A percentile compares a stretch with the other conserved stretches of the same genome.
These are phyloP conservation scores for Microcebus ravelobensis DNA, from an alignment of 2,113 vertebrate genomes.

Conservation along the genomic window DNA sequence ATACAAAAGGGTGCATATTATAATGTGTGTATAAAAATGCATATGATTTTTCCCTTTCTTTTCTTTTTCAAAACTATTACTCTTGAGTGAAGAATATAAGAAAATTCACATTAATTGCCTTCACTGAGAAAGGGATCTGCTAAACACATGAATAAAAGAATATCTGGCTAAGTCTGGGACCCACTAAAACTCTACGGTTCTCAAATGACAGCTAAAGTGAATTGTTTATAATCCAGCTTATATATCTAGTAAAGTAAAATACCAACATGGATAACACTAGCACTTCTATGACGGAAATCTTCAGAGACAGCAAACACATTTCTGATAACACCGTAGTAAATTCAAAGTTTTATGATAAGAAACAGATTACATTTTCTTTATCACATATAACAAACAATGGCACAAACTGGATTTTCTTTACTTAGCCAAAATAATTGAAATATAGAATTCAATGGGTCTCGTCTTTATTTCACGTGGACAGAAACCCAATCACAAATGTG, in stretches of 20 bases:
- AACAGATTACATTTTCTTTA: slow-evolving; percentile 40
- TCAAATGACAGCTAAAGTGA: slow-evolving; percentile 46
- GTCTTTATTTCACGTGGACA: background rate
- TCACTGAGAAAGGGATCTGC: background rate
- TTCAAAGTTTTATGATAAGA: slow-evolving; percentile 18
- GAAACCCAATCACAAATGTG: background rate
- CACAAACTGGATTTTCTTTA: background rate
- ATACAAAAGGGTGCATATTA: background rate
- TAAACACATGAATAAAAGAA: slow-evolving; percentile 35
- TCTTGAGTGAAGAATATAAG: background rate
- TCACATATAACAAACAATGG: slow-evolving; percentile 32
- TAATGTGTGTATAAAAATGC: background rate
- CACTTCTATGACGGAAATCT: background rate
- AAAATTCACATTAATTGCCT: slow-evolving; percentile 21
- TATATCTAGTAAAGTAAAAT: slow-evolving; percentile 14
- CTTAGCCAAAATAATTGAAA: slow-evolving; percentile 16
- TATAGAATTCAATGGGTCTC: background rate
- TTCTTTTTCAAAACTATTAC: background rate
- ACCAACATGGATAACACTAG: background rate
- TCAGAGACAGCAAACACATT: background rate
- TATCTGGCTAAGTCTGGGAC: background rate
- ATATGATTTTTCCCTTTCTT: background rate
- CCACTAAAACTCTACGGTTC: slow-evolving; percentile 38
- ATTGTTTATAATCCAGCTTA: slow-evolving; percentile 47
- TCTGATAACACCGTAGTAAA: slow-evolving; percentile 9